These are phyloP conservation scores for Rousettus madagascariensis DNA, from an alignment of 2,797 vertebrate genomes.

Conservation along the genomic window DNA sequence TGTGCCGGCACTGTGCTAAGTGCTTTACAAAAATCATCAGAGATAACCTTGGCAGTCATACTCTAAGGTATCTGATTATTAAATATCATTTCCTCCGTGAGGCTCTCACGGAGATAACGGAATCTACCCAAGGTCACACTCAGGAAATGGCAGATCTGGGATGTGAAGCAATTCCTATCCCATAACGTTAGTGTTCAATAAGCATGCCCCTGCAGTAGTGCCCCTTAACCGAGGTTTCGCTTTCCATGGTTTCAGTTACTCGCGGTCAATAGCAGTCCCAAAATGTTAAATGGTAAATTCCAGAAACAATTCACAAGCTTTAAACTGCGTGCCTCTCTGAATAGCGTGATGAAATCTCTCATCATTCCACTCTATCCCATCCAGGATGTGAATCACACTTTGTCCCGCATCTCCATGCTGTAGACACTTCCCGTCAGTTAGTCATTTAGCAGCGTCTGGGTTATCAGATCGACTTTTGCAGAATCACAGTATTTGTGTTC, in stretches of 20 bases:
- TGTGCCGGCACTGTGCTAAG: background rate
- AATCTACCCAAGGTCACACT: background rate
- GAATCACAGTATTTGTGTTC: background rate
- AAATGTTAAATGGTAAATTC: background rate
- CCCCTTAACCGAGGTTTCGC: background rate
- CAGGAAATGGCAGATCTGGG: background rate
- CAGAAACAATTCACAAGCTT: background rate
- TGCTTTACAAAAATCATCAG: background rate
- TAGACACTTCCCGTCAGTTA: background rate
- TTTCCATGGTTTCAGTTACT: background rate
- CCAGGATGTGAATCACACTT: background rate
- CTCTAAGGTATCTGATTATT: background rate
- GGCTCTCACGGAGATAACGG: background rate
- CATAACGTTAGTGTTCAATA: too few species aligned
- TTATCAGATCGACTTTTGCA: background rate
- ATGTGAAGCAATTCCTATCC: background rate
- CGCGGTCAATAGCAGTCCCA: background rate
- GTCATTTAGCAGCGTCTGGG: background rate
- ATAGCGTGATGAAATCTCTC: background rate
- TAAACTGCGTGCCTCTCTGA: background rate
- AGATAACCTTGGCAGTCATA: background rate
- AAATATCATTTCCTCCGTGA: background rate
- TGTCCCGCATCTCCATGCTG: too few species aligned
- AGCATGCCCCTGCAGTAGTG: too few species aligned
- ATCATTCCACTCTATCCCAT: background rate